phyloP scores from a whole-genome alignment of 2,797 vertebrate genomes.

The Malacoctenus gilli region DNA sequence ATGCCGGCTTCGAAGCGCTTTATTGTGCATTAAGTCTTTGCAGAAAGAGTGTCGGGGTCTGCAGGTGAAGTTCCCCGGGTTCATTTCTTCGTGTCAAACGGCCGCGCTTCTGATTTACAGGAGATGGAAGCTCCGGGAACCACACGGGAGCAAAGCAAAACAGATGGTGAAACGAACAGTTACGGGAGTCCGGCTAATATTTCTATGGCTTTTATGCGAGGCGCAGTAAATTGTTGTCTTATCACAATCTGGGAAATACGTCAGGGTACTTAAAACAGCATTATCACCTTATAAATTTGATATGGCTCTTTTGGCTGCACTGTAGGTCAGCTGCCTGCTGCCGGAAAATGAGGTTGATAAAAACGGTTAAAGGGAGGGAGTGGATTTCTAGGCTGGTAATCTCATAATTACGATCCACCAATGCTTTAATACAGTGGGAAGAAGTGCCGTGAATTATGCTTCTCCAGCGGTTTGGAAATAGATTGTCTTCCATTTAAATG shows the following conservation, averaged over 20 bases:
- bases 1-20: constrained; percentile 28
- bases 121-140: constrained; percentile 13
- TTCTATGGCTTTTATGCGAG: not conserved
- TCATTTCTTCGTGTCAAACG: constrained; percentile 20
- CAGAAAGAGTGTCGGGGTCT: constrained; percentile 32
- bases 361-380: not conserved
- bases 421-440: not conserved
- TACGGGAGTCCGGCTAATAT: not conserved
- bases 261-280: not conserved
- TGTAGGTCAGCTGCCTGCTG: not conserved
- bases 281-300: not conserved
- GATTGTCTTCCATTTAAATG: not conserved
- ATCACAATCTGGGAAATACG: not conserved
- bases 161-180: constrained; percentile 14
- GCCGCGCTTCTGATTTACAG: constrained; percentile 32
- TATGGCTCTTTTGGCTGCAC: not conserved
- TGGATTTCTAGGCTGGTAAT: not conserved
- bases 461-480: not conserved
- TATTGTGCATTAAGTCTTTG: constrained; percentile 28
- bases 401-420: not conserved
- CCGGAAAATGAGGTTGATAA: not conserved
- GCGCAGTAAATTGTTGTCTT: not conserved
- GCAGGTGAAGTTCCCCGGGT: constrained; percentile 16
- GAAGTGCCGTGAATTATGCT: not conserved
- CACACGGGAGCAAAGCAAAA: constrained; percentile 1